Conservation (phyloP, 2,113 vertebrate genomes). For the Jacana jacana region DNA sequence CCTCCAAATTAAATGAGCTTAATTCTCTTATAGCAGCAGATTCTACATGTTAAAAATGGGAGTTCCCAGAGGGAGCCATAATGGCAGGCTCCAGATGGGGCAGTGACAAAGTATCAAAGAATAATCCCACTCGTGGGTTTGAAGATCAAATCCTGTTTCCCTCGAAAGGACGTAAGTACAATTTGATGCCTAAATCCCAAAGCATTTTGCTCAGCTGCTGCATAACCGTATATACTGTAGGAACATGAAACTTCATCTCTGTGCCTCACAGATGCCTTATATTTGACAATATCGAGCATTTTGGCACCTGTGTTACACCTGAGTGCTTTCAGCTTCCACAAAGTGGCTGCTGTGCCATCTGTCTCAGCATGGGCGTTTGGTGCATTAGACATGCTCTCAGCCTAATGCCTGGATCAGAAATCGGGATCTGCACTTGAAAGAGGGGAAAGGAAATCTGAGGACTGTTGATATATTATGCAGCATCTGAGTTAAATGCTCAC, state of each 20-base stretch:
- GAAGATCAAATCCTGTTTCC: conserved; percentile 27
- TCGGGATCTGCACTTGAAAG: background rate
- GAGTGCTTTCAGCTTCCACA: conserved; percentile 44
- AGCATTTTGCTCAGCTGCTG: conserved; percentile 32
- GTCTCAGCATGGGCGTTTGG: background rate
- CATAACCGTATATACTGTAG: background rate
- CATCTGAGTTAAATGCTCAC: background rate
- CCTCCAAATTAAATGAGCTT: conserved; percentile 35
- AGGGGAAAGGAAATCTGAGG: background rate
- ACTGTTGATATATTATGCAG: background rate
- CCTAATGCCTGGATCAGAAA: background rate
- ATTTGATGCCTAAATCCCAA: conserved; percentile 23
- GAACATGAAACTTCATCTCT: conserved; percentile 22
- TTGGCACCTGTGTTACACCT: conserved; percentile 52
- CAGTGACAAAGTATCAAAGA: conserved; percentile 17
- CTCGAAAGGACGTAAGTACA: background rate
- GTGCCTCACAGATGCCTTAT: conserved; percentile 9
- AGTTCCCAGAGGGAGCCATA: background rate
- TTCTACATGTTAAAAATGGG: background rate
- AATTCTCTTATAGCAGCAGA: background rate
- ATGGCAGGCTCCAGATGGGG: conserved; percentile 46
- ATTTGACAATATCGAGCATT: background rate
- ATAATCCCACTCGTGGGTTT: background rate
- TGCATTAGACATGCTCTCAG: background rate
- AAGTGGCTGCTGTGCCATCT: conserved; percentile 40